Percentiles rank a stretch among this genome's conserved stretches.
Evolutionary conservation across 1,140 invertebrate species (phyloP).

Genomic region (Belonocnema kinseyi): DNA sequence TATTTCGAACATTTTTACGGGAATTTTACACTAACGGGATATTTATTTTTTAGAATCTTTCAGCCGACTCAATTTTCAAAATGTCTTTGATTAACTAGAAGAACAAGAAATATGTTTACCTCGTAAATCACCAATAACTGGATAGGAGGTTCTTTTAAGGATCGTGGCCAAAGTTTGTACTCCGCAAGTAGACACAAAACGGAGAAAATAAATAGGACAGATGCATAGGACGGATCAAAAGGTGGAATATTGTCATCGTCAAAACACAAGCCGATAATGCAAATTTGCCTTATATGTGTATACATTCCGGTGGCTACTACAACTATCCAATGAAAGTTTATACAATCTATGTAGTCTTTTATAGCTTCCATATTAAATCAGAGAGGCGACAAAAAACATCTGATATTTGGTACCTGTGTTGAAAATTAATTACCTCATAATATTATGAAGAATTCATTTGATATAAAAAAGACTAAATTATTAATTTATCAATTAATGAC

Average conservation of each 20-base stretch:
- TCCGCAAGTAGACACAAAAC: constrained; percentile 70
- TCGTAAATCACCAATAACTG: constrained; percentile 72
- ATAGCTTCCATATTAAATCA: constrained; percentile 58
- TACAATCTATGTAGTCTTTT: constrained; percentile 58
- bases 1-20: too few species aligned
- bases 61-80: too few species aligned
- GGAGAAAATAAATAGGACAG: constrained; percentile 67
- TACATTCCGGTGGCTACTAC: constrained; percentile 69
- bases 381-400: background rate
- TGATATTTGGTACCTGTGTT: background rate
- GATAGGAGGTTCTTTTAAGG: constrained; percentile 70
- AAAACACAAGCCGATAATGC: constrained; percentile 69
- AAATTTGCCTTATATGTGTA: constrained; percentile 69
- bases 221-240: constrained; percentile 67
- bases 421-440: background rate
- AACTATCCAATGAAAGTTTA: constrained; percentile 70
- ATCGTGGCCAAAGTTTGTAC: constrained; percentile 70
- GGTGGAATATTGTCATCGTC: constrained; percentile 53
- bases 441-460: too few species aligned
- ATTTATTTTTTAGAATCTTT: too few species aligned
- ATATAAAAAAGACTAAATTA: too few species aligned
- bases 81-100: too few species aligned
- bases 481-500: too few species aligned
- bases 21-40: too few species aligned
- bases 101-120: constrained; percentile 48